Conservation (phyloP, 2,888 invertebrate genomes). For the Eupithecia centaureata region DNA sequence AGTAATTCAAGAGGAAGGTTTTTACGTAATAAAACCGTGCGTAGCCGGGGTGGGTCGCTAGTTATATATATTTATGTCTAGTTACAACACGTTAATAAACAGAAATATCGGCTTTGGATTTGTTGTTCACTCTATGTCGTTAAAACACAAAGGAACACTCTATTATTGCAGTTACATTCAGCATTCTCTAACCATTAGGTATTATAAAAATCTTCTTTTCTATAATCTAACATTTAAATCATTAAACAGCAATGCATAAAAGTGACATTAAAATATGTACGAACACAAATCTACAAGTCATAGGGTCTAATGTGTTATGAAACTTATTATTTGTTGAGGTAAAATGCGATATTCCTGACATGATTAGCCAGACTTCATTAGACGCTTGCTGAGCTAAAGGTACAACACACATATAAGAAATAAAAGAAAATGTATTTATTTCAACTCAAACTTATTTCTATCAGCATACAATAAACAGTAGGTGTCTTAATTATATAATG, state of each 20-base stretch:
- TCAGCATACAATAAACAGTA: too few species aligned
- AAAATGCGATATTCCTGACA: neutral
- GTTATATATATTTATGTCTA: neutral
- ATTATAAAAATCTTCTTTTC: constrained; percentile 30
- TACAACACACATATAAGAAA: too few species aligned
- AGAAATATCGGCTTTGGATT: constrained; percentile 9
- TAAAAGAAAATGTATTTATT: too few species aligned
- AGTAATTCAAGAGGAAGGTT: too few species aligned
- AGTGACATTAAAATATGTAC: constrained; percentile 59
- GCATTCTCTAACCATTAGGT: neutral
- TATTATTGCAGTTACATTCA: constrained; percentile 9
- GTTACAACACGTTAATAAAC: constrained; percentile 15
- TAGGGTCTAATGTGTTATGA: neutral
- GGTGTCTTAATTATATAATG: too few species aligned
- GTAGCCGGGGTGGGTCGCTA: too few species aligned
- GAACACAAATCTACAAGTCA: constrained; percentile 65
- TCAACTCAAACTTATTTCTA: too few species aligned
- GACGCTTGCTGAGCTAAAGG: neutral
- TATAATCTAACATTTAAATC: constrained; percentile 40
- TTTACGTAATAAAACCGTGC: too few species aligned
- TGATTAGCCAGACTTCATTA: neutral
- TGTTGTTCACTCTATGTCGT: constrained; percentile 6
- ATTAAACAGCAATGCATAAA: constrained; percentile 58
- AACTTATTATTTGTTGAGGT: neutral
- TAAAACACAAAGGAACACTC: constrained; percentile 17